Evolutionary conservation across 2,888 invertebrate genomes (phyloP).

Genomic region (Corbicula japonica): DNA sequence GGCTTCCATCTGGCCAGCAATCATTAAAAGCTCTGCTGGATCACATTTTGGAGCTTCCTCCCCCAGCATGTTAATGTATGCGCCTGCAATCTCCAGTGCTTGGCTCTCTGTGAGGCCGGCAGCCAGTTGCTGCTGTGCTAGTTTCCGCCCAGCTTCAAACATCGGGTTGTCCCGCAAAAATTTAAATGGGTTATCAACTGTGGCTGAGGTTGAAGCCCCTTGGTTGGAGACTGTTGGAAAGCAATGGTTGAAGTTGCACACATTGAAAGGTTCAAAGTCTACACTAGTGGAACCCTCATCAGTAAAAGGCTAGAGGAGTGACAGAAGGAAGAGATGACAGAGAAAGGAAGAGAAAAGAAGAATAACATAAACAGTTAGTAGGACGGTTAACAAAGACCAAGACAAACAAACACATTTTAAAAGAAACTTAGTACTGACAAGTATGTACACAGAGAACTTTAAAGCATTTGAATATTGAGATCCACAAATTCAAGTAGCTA

Average conservation of each 20-base stretch:
- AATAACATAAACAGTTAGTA: slow-evolving; percentile 1
- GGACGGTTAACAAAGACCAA: too few relatives aligned
- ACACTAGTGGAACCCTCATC: too few relatives aligned
- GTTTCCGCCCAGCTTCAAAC: slow-evolving; percentile 17
- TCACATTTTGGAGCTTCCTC: not conserved
- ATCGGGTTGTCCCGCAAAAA: slow-evolving; percentile 6
- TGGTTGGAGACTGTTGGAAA: not conserved
- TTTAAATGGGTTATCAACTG: too few relatives aligned
- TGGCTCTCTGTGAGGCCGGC: not conserved
- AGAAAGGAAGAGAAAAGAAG: slow-evolving; percentile 12
- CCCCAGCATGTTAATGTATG: not conserved
- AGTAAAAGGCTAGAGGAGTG: not conserved
- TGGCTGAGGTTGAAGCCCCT: not conserved
- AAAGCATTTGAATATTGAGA: too few relatives aligned
- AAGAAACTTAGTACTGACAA: too few relatives aligned
- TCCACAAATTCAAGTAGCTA: too few relatives aligned
- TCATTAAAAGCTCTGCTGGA: slow-evolving; percentile 3
- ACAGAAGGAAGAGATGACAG: not conserved
- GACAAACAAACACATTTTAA: too few relatives aligned
- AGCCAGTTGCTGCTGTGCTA: slow-evolving; percentile 21
- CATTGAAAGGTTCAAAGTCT: too few relatives aligned
- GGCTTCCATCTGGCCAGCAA: slow-evolving; percentile 8
- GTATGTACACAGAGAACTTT: too few relatives aligned
- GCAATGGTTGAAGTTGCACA: not conserved
- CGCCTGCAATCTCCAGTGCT: not conserved